These are phyloP conservation scores for Trinectes maculatus DNA, from an alignment of 2,113 vertebrate genomes.

Conservation along the genomic window DNA sequence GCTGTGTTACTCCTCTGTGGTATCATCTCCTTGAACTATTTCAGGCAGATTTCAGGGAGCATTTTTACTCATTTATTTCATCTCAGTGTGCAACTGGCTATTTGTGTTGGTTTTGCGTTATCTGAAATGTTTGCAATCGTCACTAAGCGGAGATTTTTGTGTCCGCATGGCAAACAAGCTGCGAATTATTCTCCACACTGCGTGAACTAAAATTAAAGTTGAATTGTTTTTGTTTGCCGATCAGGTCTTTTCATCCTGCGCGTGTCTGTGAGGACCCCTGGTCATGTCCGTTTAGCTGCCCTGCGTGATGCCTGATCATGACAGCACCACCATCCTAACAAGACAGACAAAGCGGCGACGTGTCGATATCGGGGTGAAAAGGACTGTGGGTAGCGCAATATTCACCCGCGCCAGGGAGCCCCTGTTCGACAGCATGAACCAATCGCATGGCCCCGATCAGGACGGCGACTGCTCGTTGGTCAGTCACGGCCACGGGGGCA, in stretches of 20 bases:
- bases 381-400: constrained; percentile 94
- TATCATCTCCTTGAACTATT: constrained; percentile 59
- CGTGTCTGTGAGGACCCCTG: constrained; percentile 87
- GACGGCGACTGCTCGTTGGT: constrained; percentile 96
- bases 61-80: background rate
- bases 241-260: constrained; percentile 85
- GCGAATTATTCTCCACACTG: background rate
- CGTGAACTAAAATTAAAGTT: too few species aligned
- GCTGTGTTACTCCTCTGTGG: constrained; percentile 55
- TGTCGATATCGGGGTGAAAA: constrained; percentile 99
- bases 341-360: constrained; percentile 99
- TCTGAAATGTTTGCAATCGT: too few species aligned
- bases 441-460: constrained; percentile 91
- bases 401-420: constrained; percentile 91
- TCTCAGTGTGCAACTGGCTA: background rate
- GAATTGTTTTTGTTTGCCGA: constrained; percentile 85
- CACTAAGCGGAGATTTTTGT: background rate
- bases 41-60: constrained; percentile 16
- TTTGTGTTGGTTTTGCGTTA: background rate
- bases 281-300: constrained; percentile 73
- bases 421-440: constrained; percentile 97
- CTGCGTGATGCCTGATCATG: constrained; percentile 99
- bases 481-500: constrained; percentile 78
- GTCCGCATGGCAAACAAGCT: background rate
- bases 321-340: constrained; percentile 97